Evolutionary conservation across 2,888 invertebrate genomes (phyloP).

Genomic region (Eremobia ochroleuca): DNA sequence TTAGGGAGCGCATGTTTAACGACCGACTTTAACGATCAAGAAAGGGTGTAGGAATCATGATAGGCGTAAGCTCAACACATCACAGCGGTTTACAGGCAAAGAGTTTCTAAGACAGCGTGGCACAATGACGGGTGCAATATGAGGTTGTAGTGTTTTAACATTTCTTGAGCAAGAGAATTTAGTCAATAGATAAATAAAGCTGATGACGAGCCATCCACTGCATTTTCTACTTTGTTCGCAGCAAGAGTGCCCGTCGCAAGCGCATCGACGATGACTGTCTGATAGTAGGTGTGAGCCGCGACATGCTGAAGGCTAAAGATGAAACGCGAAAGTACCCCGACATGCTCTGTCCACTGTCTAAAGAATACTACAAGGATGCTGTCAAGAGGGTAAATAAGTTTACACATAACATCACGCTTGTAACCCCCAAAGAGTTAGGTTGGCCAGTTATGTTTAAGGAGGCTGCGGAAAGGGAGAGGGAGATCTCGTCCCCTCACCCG

Average conservation of each 20-base stretch:
- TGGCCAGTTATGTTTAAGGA: too few relatives aligned
- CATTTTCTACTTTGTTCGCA: slow-evolving; percentile 54
- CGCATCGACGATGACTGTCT: slow-evolving; percentile 83
- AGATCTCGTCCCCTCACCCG: too few relatives aligned
- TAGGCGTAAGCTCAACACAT: not conserved
- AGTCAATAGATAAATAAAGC: not conserved
- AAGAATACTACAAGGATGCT: slow-evolving; percentile 84
- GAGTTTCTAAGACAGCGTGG: too few relatives aligned
- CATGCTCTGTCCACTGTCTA: slow-evolving; percentile 80
- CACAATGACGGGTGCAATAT: not conserved
- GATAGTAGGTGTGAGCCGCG: slow-evolving; percentile 83
- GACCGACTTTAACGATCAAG: not conserved
- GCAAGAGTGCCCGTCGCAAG: slow-evolving; percentile 84
- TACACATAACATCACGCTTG: not conserved
- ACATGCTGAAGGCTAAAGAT: slow-evolving; percentile 78
- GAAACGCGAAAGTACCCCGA: slow-evolving; percentile 75
- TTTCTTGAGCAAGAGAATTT: not conserved
- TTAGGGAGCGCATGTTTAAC: not conserved
- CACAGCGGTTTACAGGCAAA: not conserved
- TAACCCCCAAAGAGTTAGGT: not conserved
- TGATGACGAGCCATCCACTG: not conserved
- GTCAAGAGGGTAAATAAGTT: slow-evolving; percentile 77
- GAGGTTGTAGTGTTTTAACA: not conserved
- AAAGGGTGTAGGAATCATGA: not conserved
- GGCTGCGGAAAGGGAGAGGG: too few relatives aligned